A percentile compares a stretch with the other conserved stretches of the same genome.
Evolutionary conservation across 2,113 vertebrate genomes (phyloP).

Genomic region (Serilophus lunatus): DNA sequence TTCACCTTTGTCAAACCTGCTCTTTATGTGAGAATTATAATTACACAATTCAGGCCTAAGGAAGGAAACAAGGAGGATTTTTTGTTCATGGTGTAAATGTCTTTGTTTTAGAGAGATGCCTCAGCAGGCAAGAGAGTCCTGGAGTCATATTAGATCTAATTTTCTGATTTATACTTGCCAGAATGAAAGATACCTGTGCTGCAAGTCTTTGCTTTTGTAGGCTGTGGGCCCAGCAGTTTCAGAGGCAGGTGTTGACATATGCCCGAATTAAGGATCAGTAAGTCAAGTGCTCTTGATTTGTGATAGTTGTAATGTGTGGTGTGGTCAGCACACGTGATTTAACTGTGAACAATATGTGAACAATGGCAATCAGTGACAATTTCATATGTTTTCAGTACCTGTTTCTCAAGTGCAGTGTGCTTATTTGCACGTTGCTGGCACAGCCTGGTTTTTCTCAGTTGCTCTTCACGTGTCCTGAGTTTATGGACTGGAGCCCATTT

Average conservation of each 20-base stretch:
- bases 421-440: not conserved
- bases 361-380: not conserved
- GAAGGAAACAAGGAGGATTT: not conserved
- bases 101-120: not conserved
- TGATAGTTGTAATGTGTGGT: fast-evolving
- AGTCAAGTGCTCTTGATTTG: not conserved
- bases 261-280: not conserved
- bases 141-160: not conserved
- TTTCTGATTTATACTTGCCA: not conserved
- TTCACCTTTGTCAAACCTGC: not conserved
- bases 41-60: not conserved
- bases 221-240: not conserved
- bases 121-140: not conserved
- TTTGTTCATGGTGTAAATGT: not conserved
- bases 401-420: not conserved
- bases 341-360: not conserved
- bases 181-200: not conserved
- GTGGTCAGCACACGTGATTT: not conserved
- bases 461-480: not conserved
- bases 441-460: not conserved
- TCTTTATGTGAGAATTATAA: not conserved
- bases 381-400: not conserved
- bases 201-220: fast-evolving
- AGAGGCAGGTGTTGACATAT: not conserved
- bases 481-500: not conserved